Evolutionary conservation across 2,797 vertebrate species (phyloP).

Genomic region (Sternotherus odoratus): DNA sequence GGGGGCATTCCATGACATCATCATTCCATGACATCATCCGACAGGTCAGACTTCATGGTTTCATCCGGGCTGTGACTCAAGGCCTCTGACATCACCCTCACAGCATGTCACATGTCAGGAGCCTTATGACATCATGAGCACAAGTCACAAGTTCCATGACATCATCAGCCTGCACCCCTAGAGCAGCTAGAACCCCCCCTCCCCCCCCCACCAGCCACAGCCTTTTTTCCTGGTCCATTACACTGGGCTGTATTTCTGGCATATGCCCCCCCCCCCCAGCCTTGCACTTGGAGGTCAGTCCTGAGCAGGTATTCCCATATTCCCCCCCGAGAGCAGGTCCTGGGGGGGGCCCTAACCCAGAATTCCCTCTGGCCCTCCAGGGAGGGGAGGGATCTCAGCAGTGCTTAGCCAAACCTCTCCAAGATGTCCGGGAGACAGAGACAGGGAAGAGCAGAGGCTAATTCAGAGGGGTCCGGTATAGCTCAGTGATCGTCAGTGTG

Average conservation of each 20-base stretch:
- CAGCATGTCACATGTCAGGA: background rate
- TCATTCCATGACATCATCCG: background rate
- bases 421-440: background rate
- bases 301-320: background rate
- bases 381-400: too few species aligned
- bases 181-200: too few species aligned
- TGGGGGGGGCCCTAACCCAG: background rate
- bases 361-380: too few species aligned
- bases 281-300: background rate
- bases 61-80: background rate
- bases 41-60: background rate
- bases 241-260: background rate
- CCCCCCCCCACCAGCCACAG: too few species aligned
- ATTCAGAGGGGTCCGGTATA: background rate
- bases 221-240: background rate
- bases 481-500: background rate
- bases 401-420: background rate
- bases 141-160: too few species aligned
- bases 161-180: too few species aligned
- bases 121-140: too few species aligned
- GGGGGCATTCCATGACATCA: background rate
- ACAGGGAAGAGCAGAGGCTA: background rate
- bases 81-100: background rate
- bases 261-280: too few species aligned
- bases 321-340: background rate